A percentile compares a stretch with the other conserved stretches of the same genome.
Conservation (phyloP, 2,888 invertebrate species). For the Cremastinae sp. region DNA sequence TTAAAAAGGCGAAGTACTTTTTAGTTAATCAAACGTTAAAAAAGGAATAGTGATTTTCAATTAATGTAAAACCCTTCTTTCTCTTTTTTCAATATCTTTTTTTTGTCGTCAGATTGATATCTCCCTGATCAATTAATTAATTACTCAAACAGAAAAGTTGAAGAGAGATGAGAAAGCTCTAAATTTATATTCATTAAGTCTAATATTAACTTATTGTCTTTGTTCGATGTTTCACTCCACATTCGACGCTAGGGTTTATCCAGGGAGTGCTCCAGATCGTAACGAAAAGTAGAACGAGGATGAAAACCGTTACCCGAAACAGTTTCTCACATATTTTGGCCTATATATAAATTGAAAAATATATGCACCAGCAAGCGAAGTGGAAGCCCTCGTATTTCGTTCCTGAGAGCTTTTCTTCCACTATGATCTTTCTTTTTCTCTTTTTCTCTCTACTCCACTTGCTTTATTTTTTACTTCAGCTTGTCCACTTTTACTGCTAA, state of each 20-base stretch:
- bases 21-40: no score
- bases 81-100: no score
- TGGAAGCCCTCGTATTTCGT: conserved; percentile 57
- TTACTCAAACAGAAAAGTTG: no score
- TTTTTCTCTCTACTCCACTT: conserved; percentile 2
- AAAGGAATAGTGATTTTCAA: no score
- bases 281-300: background rate
- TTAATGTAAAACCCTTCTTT: no score
- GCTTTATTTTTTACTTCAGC: conserved; percentile 30
- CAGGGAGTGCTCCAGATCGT: background rate
- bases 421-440: conserved; percentile 9
- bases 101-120: no score
- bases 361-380: conserved; percentile 35
- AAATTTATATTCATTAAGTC: no score
- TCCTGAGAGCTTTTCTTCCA: conserved; percentile 43
- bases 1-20: no score
- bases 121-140: no score
- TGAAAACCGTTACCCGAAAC: conserved; percentile 38
- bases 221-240: conserved; percentile 42
- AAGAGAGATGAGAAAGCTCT: no score
- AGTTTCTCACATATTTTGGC: conserved; percentile 20
- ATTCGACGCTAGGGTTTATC: conserved; percentile 30
- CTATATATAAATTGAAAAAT: conserved; percentile 14
- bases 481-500: conserved; percentile 47
- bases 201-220: no score